These are phyloP conservation scores for Aplysina aerophoba DNA, from an alignment of 37 sponge, comb jelly and placozoan species.

Conservation along the genomic window DNA sequence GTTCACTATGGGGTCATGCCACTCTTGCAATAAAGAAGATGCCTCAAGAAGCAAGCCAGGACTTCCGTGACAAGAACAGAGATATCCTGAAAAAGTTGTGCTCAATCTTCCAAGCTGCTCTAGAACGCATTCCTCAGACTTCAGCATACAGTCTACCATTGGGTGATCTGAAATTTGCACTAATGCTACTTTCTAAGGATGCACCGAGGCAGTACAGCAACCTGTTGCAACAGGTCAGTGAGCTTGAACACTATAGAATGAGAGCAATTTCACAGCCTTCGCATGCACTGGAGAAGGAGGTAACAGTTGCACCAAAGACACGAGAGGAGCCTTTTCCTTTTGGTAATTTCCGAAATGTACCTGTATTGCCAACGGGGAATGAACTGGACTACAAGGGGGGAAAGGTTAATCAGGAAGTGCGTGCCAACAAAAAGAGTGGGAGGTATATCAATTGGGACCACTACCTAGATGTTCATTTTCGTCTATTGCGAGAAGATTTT, in stretches of 20 bases:
- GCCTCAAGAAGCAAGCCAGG: constrained; percentile 8
- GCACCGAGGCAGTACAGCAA: not conserved
- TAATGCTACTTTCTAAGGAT: not conserved
- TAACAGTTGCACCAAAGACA: too few relatives aligned
- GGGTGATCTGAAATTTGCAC: not conserved
- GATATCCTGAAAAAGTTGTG: not conserved
- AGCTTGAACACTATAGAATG: not conserved
- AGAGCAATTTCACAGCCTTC: too few relatives aligned
- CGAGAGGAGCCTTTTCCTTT: not conserved
- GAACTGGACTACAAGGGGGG: constrained; percentile 21
- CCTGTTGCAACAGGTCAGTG: not conserved
- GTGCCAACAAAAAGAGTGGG: constrained; percentile 55
- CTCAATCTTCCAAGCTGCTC: not conserved
- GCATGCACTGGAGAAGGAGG: too few relatives aligned
- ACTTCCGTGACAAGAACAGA: constrained; percentile 9
- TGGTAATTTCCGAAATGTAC: constrained; percentile 25
- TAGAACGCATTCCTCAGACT: constrained; percentile 25
- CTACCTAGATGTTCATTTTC: constrained; percentile 82
- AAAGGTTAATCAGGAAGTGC: not conserved
- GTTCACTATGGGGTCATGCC: not conserved
- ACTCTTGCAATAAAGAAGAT: not conserved
- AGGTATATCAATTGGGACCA: constrained; percentile 69
- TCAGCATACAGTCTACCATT: not conserved
- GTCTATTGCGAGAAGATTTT: constrained; percentile 88
- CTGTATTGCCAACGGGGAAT: constrained; percentile 39